A percentile compares a stretch with the other conserved stretches of the same genome.
These are phyloP conservation scores for Casuarius casuarius DNA, from an alignment of 2,113 vertebrate genomes.

Conservation along the genomic window DNA sequence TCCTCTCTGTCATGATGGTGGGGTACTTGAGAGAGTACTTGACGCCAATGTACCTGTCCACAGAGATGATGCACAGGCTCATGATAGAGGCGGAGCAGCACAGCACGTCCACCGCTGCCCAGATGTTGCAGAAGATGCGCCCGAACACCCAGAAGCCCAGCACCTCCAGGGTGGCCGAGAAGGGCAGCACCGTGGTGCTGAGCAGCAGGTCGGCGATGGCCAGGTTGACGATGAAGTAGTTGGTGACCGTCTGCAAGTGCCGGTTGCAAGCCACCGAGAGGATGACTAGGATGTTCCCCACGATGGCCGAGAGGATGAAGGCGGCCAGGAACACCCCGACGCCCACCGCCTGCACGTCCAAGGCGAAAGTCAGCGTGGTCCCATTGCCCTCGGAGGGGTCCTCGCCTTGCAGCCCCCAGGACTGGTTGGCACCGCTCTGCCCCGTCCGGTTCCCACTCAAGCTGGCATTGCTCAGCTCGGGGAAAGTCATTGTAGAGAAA, in stretches of 20 bases:
- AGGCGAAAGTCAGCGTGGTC: slow-evolving; percentile 72
- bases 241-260: slow-evolving; percentile 95
- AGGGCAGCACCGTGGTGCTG: slow-evolving; percentile 92
- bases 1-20: slow-evolving; percentile 94
- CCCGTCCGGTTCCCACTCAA: slow-evolving; percentile 80
- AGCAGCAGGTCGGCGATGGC: slow-evolving; percentile 95
- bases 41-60: slow-evolving; percentile 96
- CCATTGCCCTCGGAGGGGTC: slow-evolving; percentile 73
- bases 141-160: slow-evolving; percentile 96
- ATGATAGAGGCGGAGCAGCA: slow-evolving; percentile 99
- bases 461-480: slow-evolving; percentile 85
- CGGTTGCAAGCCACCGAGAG: slow-evolving; percentile 95
- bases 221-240: slow-evolving; percentile 98
- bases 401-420: slow-evolving; percentile 72
- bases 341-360: slow-evolving; percentile 86
- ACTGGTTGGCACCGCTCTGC: slow-evolving; percentile 64
- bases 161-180: slow-evolving; percentile 95
- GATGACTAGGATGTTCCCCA: slow-evolving; percentile 97
- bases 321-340: slow-evolving; percentile 89
- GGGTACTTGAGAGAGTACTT: slow-evolving; percentile 97
- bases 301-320: slow-evolving; percentile 92
- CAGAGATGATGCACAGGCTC: slow-evolving; percentile 96
- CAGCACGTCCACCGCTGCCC: slow-evolving; percentile 97
- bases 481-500: slow-evolving; percentile 86
- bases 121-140: slow-evolving; percentile 96